Evolutionary conservation across 2,797 vertebrate species (phyloP).

Genomic region (Pristis pectinata): DNA sequence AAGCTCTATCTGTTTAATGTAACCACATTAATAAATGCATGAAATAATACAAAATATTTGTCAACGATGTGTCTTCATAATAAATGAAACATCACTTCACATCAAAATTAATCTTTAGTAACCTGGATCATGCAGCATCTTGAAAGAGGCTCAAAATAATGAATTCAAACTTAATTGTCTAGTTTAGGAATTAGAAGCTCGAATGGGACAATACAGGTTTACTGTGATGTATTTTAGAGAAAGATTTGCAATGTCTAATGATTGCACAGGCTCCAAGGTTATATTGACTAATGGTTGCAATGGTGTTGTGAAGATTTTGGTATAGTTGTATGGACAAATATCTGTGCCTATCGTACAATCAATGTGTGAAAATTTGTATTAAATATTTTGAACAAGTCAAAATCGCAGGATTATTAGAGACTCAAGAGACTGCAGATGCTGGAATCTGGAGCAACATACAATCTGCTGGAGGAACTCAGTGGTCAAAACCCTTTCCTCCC

Average conservation of each 20-base stretch:
- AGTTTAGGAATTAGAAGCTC: neutral
- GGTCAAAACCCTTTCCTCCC: no score
- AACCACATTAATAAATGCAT: neutral
- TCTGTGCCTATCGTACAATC: neutral
- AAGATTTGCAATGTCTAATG: neutral
- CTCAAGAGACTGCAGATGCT: no score
- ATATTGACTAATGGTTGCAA: neutral
- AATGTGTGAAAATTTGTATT: neutral
- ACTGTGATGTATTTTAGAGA: neutral
- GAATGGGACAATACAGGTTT: neutral
- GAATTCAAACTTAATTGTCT: neutral
- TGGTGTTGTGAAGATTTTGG: neutral
- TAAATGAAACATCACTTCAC: neutral
- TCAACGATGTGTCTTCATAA: neutral
- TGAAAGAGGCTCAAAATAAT: neutral
- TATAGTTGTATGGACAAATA: neutral
- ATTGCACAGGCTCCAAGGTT: neutral
- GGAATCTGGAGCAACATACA: no score
- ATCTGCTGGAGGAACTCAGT: no score
- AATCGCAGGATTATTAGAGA: neutral
- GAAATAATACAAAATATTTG: neutral
- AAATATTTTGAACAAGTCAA: neutral
- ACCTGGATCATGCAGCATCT: neutral
- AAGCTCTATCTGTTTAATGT: neutral
- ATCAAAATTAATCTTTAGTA: neutral